Evolutionary conservation across 2,797 vertebrate genomes (phyloP), one percentile per base, ranked within the genome.

Genomic region (Tauraco hartlaubi): DNA sequence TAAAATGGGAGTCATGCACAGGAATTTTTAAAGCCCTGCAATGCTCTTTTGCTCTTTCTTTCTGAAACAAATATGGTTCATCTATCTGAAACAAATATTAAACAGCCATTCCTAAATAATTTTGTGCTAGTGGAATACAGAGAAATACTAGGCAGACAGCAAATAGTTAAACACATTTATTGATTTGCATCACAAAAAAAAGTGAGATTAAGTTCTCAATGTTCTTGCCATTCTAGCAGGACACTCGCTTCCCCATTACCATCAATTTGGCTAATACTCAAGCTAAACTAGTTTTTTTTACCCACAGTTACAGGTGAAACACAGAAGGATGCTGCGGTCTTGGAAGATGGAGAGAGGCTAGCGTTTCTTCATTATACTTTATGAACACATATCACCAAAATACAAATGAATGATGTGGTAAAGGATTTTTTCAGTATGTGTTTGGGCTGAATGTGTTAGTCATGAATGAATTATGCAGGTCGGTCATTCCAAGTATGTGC

Each of bases 271-370:
- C 29, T 92, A 86, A 88, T 91, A 79, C 79, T 49, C 43, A 81
- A 13, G 18, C 43, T 83, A 78, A 94, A 78, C 19, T 78, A 35
- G 84, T 90, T 90, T 94, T 94, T 94, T 29, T 88, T 35, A 64
- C 23, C 22, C 64, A 41, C 8, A 59, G 2, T 66, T 91, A 55
- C 8, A 93, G n/a, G 49, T 63, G 56, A 94, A 85, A 74, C 23
- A 77, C 44, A 85, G 76, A 59, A 68, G 23, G 16, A 46, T 46
- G 20, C 19, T 78, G 43, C 0, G 3, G 2, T 71, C 25, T 74
- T 51, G 37, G 33, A 71, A 62, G 25, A 43, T 12, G 19, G 26
- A 78, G 19, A 81, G 43, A 1, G 0, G 9, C 9, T 41, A 62
- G 13, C 67, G 9, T 85, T 86, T 87, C 71, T 76, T 88, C 74